Evolutionary conservation across 2,797 vertebrate species (phyloP), one percentile per base, ranked within the genome.

Genomic region (Macropodus opercularis): DNA sequence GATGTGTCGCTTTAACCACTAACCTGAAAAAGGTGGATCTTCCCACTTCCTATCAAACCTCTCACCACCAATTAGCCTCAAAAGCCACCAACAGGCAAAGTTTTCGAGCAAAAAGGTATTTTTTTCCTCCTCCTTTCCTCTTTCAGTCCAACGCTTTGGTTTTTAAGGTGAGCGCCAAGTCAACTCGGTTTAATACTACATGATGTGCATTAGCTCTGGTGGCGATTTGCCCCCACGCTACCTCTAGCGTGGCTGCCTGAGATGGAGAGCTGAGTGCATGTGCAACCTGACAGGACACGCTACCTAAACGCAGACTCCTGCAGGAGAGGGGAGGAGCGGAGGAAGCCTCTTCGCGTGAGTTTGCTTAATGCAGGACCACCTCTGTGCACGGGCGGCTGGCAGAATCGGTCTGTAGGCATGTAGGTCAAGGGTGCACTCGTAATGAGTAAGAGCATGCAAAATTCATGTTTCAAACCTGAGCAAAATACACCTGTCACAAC

Each of bases 201-300:
- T 70, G 79, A 81, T 69, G 34, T 77, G 67, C 77, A 77, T 85
- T 87, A 86, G 70, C 72, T 85, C 63, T 46, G 64, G 67, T 49
- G 40, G 63, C 19, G 24, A 58, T 82, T 64, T 72, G 26, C 59
- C 69, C 70, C 55, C 63, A 49, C 61, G 24, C 67, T 55, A 73
- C 72, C 75, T 72, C 63, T 26, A 17, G 49, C 11, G 13, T 48
- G 40, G 54, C 43, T 50, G 46, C 51, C 52, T 53, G 60, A 62
- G 74, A 73, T 63, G 75, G 70, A 72, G 67, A 63, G 55, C 60
- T 75, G 72, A 86, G 76, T 87, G 79, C 80, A 73, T 74, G 80
- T 71, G 50, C 63, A 78, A 77, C 66, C 71, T 82, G 76, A 74
- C 79, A 79, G 69, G 40, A 75, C 53, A 73, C 14, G 11, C 58